phyloP scores from a whole-genome alignment of 2,113 vertebrate species.

The Phrynosoma blainvillii region DNA sequence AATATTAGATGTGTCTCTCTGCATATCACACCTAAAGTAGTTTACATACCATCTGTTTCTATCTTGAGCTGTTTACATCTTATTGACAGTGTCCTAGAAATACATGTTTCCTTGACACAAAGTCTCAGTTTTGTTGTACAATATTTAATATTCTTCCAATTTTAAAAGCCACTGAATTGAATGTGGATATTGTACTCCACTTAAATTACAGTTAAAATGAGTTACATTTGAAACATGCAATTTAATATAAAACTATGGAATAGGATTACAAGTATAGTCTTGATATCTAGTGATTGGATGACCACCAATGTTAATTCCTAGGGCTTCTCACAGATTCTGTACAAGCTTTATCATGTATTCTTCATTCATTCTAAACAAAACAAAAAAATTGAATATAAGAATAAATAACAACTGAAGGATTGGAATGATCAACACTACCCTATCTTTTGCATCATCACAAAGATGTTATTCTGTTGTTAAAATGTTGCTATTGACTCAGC shows the following conservation, averaged over 20 bases:
- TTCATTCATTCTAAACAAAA: background rate
- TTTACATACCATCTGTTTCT: background rate
- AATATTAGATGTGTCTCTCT: background rate
- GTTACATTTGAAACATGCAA: background rate
- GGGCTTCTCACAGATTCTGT: background rate
- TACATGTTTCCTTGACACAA: background rate
- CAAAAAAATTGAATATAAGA: background rate
- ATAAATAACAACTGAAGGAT: background rate
- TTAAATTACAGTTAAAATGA: background rate
- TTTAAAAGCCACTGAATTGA: no score
- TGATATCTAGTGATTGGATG: background rate
- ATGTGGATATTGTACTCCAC: background rate
- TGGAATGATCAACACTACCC: background rate
- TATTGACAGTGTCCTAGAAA: background rate
- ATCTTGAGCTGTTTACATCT: background rate
- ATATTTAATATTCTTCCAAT: background rate
- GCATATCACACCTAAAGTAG: background rate
- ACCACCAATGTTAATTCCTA: background rate
- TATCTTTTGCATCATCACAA: background rate
- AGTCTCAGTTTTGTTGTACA: background rate
- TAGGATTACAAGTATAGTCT: background rate
- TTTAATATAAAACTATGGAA: background rate
- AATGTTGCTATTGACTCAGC: background rate
- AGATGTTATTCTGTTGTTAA: background rate
- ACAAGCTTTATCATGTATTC: background rate